A percentile compares a stretch with the other conserved stretches of the same genome.
These are phyloP conservation scores for Cheirogaleus major DNA, from an alignment of 2,797 vertebrate genomes.

Conservation along the genomic window DNA sequence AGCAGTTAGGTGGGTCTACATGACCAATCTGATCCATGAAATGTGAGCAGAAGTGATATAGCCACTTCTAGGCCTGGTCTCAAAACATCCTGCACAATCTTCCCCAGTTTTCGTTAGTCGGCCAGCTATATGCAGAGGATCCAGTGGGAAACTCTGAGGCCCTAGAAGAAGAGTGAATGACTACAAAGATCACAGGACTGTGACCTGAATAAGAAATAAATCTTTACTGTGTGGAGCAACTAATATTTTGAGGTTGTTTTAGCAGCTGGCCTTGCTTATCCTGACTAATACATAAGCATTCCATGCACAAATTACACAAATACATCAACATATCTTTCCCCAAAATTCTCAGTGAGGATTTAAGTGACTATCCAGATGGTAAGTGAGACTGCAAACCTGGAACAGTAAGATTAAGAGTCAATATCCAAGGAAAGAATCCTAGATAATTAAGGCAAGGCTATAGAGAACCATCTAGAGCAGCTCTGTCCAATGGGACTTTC, in stretches of 20 bases:
- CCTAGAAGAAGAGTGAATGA: neutral
- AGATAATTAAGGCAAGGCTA: neutral
- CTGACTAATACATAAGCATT: neutral
- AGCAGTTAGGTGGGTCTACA: neutral
- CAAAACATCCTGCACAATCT: neutral
- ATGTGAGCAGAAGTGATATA: neutral
- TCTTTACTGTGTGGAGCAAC: neutral
- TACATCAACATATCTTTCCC: constrained; percentile 3
- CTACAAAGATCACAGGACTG: neutral
- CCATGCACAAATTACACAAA: neutral
- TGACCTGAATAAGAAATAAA: neutral
- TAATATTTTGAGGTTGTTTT: neutral
- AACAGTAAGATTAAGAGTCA: neutral
- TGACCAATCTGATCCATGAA: neutral
- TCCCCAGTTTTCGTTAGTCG: neutral
- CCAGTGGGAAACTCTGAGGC: neutral
- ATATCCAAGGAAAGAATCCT: neutral
- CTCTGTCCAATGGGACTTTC: neutral
- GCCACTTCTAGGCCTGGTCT: neutral
- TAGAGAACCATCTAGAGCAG: neutral
- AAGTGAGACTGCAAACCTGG: neutral
- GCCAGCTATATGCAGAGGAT: neutral
- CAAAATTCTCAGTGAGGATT: neutral
- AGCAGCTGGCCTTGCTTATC: neutral
- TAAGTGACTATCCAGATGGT: neutral